Percentiles rank a stretch among this genome's conserved stretches.
phyloP scores from a whole-genome alignment of 2,113 vertebrate genomes.

The Oenanthe oenanthe region DNA sequence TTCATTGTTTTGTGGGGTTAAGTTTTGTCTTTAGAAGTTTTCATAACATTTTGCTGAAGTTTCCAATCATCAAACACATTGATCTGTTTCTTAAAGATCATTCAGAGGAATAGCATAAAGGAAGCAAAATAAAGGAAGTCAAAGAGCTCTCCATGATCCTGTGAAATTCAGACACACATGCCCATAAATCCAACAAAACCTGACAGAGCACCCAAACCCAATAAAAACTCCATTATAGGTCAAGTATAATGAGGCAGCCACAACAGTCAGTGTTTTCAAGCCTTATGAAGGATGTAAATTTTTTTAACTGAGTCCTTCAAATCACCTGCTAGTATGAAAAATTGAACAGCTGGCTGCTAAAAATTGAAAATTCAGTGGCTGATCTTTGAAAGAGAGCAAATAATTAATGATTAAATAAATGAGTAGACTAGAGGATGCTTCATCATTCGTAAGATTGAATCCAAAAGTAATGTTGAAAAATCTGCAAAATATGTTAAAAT shows the following conservation, averaged over 20 bases:
- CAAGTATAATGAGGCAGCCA: neutral
- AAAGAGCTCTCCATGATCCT: neutral
- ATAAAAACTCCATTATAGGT: fast-evolving
- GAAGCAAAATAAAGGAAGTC: neutral
- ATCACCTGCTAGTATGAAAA: neutral
- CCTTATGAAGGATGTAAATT: neutral
- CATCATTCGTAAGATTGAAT: neutral
- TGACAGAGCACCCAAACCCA: neutral
- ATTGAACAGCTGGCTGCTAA: neutral
- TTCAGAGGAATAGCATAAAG: neutral
- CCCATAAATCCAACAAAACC: neutral
- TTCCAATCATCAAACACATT: neutral
- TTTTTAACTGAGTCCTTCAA: neutral
- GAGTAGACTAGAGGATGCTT: neutral
- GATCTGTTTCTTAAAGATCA: neutral
- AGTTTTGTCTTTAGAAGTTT: neutral
- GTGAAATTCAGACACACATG: neutral
- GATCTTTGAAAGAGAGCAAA: neutral
- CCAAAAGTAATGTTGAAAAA: neutral
- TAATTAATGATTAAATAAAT: neutral
- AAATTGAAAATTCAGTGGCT: neutral
- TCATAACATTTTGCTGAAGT: neutral
- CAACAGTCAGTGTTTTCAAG: neutral
- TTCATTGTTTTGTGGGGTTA: neutral
- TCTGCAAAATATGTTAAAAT: neutral